Evolutionary conservation across 53 echinoderm and acorn worm genomes (phyloP).

Genomic region (Hippasteria phrygiana): DNA sequence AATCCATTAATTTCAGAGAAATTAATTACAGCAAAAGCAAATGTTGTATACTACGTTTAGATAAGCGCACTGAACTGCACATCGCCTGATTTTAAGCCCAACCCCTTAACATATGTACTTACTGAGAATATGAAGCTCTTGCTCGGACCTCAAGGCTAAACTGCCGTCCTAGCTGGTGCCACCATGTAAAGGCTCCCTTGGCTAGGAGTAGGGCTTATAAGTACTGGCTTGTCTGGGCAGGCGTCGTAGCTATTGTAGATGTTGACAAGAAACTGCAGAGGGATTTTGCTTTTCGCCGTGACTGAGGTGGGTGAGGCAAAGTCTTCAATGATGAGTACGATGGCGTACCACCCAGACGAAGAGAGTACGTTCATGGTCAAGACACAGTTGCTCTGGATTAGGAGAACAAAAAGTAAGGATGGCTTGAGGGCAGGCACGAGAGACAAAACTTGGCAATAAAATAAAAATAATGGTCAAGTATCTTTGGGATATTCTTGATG

Average conservation of each 20-base stretch:
- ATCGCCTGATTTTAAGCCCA: too few species aligned
- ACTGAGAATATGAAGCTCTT: not conserved
- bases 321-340: slow-evolving; percentile 29
- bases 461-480: too few species aligned
- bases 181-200: not conserved
- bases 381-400: not conserved
- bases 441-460: too few species aligned
- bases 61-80: too few species aligned
- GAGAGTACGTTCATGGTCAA: not conserved
- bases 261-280: slow-evolving; percentile 29
- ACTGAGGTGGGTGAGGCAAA: not conserved
- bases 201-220: not conserved
- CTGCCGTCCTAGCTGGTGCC: not conserved
- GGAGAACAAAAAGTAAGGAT: too few species aligned
- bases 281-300: slow-evolving; percentile 4
- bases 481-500: too few species aligned
- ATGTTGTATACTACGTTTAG: too few species aligned
- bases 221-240: not conserved
- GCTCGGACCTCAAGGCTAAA: not conserved
- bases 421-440: too few species aligned
- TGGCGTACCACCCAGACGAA: slow-evolving; percentile 7
- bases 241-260: not conserved
- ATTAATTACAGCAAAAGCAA: too few species aligned
- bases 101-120: not conserved
- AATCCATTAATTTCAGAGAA: too few species aligned